phyloP scores from a whole-genome alignment of 2,888 invertebrate genomes.

The Lycaena phlaeas region DNA sequence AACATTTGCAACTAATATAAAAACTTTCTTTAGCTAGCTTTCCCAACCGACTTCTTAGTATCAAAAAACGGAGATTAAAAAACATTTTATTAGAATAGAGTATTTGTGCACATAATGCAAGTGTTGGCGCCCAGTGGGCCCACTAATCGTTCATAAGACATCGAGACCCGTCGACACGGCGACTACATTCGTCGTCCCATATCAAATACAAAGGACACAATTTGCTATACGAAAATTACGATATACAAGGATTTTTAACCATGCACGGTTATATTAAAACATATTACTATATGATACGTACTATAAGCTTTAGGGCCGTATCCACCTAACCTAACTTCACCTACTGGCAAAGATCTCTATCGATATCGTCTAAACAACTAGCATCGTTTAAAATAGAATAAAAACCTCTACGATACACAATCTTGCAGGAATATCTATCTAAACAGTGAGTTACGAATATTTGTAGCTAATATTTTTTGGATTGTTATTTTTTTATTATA shows the following conservation, averaged over 20 bases:
- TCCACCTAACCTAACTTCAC: slow-evolving; percentile 38
- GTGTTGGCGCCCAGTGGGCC: slow-evolving; percentile 27
- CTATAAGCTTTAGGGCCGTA: slow-evolving; percentile 60
- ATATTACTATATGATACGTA: slow-evolving; percentile 51
- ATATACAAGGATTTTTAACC: slow-evolving; percentile 50
- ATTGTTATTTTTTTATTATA: slow-evolving; percentile 38
- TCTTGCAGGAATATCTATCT: slow-evolving; percentile 53
- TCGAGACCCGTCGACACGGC: slow-evolving; percentile 29
- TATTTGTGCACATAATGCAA: slow-evolving; percentile 56
- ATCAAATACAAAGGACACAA: slow-evolving; percentile 38
- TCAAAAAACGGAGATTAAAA: slow-evolving; percentile 55
- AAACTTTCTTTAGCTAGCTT: slow-evolving; percentile 31
- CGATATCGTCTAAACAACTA: slow-evolving; percentile 48
- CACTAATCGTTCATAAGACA: slow-evolving; percentile 28
- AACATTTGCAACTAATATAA: slow-evolving; percentile 56
- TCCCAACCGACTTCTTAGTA: slow-evolving; percentile 37
- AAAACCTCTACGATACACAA: slow-evolving; percentile 50
- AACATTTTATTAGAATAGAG: slow-evolving; percentile 44
- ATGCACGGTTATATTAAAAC: slow-evolving; percentile 41
- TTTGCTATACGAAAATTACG: slow-evolving; percentile 39
- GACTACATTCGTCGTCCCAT: neutral
- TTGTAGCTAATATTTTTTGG: slow-evolving; percentile 33
- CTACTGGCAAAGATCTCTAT: slow-evolving; percentile 39
- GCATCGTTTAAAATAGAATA: slow-evolving; percentile 64
- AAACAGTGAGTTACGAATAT: slow-evolving; percentile 49